Evolutionary conservation across 2,113 vertebrate genomes (phyloP), one percentile per base, ranked within the genome.

Genomic region (Vulpes vulpes): DNA sequence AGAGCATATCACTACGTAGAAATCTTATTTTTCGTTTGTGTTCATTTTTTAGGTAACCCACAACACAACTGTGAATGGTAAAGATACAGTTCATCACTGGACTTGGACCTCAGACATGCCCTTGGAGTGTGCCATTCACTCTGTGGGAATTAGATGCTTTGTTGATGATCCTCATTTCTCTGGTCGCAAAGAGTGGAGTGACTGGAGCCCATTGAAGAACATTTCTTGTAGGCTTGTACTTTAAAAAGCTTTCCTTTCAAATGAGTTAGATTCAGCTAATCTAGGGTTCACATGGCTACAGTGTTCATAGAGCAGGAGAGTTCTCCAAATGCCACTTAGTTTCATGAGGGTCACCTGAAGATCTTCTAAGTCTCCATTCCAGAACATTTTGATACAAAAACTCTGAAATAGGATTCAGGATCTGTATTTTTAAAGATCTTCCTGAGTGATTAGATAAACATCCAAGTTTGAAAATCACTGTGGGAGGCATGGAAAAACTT

Each of bases 61-160:
- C 94, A 96, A 96, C 65, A 98, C 98, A 49, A 98, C 98, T 94
- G 93, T 99, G 94, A 97, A 27, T 89, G 95, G 97, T 2, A 87
- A 89, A 82, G 97, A 98, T 0, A 1, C 49, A 15, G 55, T 98
- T 65, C 98, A 98, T 84, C 98, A 97, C 59, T 99, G 99, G 99
- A 98, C 89, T 14, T 99, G 99, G 99, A 98, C 95, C 55, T 99
- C 99, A 23, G 98, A 99, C 90, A 86, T 99, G 81, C 98, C 99
- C 64, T 97, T 99, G 97, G 98, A 99, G 23, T 99, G 99, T 59
- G 97, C 98, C 15, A 95, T 96, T 0, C 98, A 99, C 49, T 98
- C 97, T 20, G 98, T 98, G 90, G 97, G 94, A 51, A 98, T 99
- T 89, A 97, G 98, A 35, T 98, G 83, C 93, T 98, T 98, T 1